Evolutionary conservation across 2,113 vertebrate species (phyloP).

Genomic region (Peucedramus taeniatus): DNA sequence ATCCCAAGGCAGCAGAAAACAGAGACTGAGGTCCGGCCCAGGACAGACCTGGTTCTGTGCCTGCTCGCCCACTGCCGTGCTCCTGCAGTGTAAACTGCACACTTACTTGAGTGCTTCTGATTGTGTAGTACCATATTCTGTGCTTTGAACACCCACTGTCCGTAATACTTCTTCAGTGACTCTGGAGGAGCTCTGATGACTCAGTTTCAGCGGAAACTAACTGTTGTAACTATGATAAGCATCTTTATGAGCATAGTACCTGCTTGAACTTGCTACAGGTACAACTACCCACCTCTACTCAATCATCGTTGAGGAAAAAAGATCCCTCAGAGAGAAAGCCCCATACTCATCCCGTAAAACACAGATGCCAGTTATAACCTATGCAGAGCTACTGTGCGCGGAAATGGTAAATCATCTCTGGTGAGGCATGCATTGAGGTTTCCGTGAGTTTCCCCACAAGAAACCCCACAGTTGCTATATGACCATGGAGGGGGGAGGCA

Average conservation of each 20-base stretch:
- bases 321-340: background rate
- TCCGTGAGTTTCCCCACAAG: accelerated
- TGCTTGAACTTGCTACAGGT: background rate
- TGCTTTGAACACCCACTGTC: background rate
- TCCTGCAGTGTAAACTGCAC: background rate
- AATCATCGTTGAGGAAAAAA: background rate
- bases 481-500: accelerated
- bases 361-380: background rate
- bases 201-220: slow-evolving; percentile 11
- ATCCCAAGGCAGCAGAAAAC: accelerated
- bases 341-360: background rate
- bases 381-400: accelerated
- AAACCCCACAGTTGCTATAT: background rate
- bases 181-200: background rate
- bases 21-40: accelerated
- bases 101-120: background rate
- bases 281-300: background rate
- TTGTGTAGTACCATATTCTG: background rate
- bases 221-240: background rate
- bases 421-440: background rate
- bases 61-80: accelerated
- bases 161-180: background rate
- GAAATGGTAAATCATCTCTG: background rate
- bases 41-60: accelerated
- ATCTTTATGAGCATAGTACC: background rate